Conservation (phyloP, 2,797 vertebrate genomes). For the Pterois miles region DNA sequence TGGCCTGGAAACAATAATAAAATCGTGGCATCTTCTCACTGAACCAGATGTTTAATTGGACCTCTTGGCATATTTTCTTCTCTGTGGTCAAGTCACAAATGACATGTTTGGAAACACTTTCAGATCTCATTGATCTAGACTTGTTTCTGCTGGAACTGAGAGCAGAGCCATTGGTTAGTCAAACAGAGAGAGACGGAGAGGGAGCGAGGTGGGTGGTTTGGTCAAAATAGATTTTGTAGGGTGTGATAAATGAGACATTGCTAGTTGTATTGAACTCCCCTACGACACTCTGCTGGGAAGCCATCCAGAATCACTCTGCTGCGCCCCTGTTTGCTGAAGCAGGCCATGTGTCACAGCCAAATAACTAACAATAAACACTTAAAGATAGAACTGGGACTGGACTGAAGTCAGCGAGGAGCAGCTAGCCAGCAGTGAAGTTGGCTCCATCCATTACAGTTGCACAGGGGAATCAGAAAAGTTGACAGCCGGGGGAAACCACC, state of each 20-base stretch:
- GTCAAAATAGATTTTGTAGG: slow-evolving; percentile 40
- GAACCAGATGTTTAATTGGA: background rate
- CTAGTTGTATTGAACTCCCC: slow-evolving; percentile 45
- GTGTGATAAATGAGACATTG: slow-evolving; percentile 49
- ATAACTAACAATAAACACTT: slow-evolving; percentile 73
- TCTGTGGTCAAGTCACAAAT: slow-evolving; percentile 28
- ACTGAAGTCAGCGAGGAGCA: slow-evolving; percentile 35
- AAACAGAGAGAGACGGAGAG: background rate
- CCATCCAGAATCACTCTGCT: slow-evolving; percentile 62
- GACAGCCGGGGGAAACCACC: slow-evolving; percentile 17
- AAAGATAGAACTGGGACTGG: slow-evolving; percentile 68
- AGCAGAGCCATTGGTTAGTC: background rate
- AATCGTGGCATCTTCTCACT: background rate
- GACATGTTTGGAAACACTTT: slow-evolving; percentile 50
- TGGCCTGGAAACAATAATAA: background rate
- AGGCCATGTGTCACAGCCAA: slow-evolving; percentile 54
- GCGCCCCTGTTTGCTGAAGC: slow-evolving; percentile 50
- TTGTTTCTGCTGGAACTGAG: slow-evolving; percentile 15
- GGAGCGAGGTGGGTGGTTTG: slow-evolving; percentile 18
- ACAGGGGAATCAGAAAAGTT: slow-evolving; percentile 15
- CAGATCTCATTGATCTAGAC: slow-evolving; percentile 34
- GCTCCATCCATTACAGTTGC: slow-evolving; percentile 47
- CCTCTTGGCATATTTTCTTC: background rate
- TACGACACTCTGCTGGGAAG: slow-evolving; percentile 55
- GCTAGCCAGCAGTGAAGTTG: slow-evolving; percentile 24